A percentile compares a stretch with the other conserved stretches of the same genome.
These are phyloP conservation scores for Hydractinia echinata DNA, from an alignment of 30 jellyfish, hydroid and myxozoan genomes.

Conservation along the genomic window DNA sequence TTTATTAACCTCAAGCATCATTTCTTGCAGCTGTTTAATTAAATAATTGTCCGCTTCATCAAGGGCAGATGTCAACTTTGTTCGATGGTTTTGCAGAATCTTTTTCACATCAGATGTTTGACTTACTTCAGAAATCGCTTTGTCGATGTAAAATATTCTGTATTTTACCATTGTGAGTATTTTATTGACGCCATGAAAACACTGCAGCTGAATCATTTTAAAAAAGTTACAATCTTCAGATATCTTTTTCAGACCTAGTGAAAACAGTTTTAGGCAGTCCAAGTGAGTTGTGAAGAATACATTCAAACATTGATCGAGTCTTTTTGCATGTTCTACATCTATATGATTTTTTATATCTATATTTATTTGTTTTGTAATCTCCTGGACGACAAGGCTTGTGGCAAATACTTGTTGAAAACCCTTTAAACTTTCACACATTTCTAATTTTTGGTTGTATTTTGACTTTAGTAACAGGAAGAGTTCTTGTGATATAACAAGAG, in stretches of 20 bases:
- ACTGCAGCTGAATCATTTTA: neutral
- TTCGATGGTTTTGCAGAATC: too few relatives aligned
- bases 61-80: too few relatives aligned
- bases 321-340: neutral
- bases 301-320: neutral
- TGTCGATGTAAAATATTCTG: neutral
- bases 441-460: conserved; percentile 11
- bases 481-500: conserved; percentile 7
- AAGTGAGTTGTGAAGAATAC: neutral
- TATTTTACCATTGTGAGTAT: neutral
- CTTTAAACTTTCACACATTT: neutral
- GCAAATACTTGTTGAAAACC: neutral
- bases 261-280: neutral
- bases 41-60: too few relatives aligned
- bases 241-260: neutral
- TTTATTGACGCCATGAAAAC: neutral
- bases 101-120: too few relatives aligned
- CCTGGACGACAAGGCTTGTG: neutral
- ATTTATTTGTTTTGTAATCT: neutral
- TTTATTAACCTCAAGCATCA: neutral
- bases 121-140: neutral
- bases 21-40: neutral
- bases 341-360: neutral
- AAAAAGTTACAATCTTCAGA: neutral
- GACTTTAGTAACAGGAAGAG: neutral